Evolutionary conservation across 2,113 vertebrate genomes (phyloP), one percentile per base, ranked within the genome.

Genomic region (Heliornis fulica): DNA sequence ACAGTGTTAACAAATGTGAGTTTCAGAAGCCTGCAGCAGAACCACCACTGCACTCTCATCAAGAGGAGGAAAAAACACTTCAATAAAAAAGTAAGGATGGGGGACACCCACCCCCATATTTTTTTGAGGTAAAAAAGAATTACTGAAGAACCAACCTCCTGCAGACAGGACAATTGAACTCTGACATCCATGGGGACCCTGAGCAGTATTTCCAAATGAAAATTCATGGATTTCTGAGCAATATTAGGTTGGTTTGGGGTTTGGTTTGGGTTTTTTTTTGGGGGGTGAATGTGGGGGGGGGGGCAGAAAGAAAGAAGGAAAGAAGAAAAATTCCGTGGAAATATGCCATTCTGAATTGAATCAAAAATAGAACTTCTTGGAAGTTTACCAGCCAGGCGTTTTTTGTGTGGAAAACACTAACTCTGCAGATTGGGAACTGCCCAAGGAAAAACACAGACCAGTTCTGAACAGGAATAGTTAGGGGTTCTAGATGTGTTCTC

Each of bases 321-420:
- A 80, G 56, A 65, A 77, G 87, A 81, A 28, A 69, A 75, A 51
- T 84, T 84, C 56, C 40, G 61, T 69, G 46, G 87, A 95, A 94
- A 92, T 61, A 57, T 95, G 91, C 69, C 79, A 68, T 89, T 95
- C 83, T 95, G 79, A 43, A 72, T 13, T 84, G 83, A 94, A 84
- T 89, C 91, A 72, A 87, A 95, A 95, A 92, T 45, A 94, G 81
- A 95, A 82, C 48, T 71, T 63, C 64, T 89, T 95, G 94, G 89
- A 94, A 89, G 61, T 89, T 93, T 96, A 84, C 80, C 93, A 95
- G 26, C 28, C 13, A 94, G 74, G 83, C 91, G 91, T 94, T 94
- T n/a, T 96, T 94, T 94, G 60, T 89, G 53, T 94, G 93, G 89
- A 96, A 95, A 97, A 93, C 69, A 91, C 77, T 95, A 92, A 92